Percentiles rank a stretch among this genome's conserved stretches.
Evolutionary conservation across 2,888 invertebrate species (phyloP).

Genomic region (Lycophotia porphyrea): DNA sequence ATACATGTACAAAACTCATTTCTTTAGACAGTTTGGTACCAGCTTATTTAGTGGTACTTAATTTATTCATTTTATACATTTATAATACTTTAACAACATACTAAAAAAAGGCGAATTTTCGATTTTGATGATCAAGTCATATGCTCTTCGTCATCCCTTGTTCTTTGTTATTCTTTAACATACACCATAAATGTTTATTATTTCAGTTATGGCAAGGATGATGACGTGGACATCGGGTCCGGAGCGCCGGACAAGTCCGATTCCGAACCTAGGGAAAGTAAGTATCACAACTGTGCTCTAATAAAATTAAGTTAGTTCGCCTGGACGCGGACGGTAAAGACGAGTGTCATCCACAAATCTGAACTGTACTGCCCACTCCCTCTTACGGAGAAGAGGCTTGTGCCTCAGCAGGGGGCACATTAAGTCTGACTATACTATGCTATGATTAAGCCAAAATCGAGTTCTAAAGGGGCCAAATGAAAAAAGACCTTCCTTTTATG

Average conservation of each 20-base stretch:
- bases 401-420: not conserved
- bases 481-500: not conserved
- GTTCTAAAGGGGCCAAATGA: not conserved
- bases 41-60: not conserved
- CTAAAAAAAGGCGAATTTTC: not conserved
- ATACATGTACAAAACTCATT: not conserved
- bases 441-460: not conserved
- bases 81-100: not conserved
- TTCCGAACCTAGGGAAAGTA: slow-evolving; percentile 80
- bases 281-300: slow-evolving; percentile 60
- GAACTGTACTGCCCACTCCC: not conserved
- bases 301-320: not conserved
- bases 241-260: slow-evolving; percentile 72
- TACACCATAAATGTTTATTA: not conserved
- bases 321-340: not conserved
- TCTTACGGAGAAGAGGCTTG: not conserved
- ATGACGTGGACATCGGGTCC: slow-evolving; percentile 75
- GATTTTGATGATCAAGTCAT: not conserved
- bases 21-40: not conserved
- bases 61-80: not conserved
- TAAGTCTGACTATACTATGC: not conserved
- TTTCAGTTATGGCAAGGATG: slow-evolving; percentile 76
- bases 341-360: not conserved
- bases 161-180: not conserved
- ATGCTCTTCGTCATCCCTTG: not conserved